Evolutionary conservation across 2,888 invertebrate species (phyloP).

Genomic region (Antitype chi): DNA sequence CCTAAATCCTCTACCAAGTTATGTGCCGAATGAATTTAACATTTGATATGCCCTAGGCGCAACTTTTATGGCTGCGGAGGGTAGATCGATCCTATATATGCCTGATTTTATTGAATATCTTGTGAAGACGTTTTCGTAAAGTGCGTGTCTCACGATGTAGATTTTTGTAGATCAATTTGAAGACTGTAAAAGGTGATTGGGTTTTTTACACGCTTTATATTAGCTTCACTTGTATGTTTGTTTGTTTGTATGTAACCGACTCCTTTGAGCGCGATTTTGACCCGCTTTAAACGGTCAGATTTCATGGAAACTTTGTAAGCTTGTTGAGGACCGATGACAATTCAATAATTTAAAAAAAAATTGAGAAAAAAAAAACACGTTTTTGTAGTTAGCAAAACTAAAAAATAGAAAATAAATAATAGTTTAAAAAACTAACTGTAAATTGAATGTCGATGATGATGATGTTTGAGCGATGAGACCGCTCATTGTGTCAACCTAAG

Average conservation of each 20-base stretch:
- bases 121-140: conserved; percentile 31
- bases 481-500: neutral
- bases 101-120: conserved; percentile 60
- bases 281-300: no score
- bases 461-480: neutral
- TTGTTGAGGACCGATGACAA: no score
- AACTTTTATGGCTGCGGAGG: conserved; percentile 46
- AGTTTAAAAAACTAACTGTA: no score
- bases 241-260: no score
- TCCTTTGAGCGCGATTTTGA: no score
- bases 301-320: no score
- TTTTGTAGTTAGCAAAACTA: no score
- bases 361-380: no score
- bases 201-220: no score
- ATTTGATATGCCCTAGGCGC: conserved; percentile 58
- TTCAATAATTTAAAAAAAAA: no score
- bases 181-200: neutral
- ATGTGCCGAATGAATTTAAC: conserved; percentile 65
- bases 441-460: neutral
- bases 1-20: conserved; percentile 44
- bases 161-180: conserved; percentile 45
- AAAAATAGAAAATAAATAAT: no score
- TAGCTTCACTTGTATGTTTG: no score
- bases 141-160: conserved; percentile 5
- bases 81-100: conserved; percentile 51